phyloP scores from a whole-genome alignment of 2,888 invertebrate species.

The Noctua comes region DNA sequence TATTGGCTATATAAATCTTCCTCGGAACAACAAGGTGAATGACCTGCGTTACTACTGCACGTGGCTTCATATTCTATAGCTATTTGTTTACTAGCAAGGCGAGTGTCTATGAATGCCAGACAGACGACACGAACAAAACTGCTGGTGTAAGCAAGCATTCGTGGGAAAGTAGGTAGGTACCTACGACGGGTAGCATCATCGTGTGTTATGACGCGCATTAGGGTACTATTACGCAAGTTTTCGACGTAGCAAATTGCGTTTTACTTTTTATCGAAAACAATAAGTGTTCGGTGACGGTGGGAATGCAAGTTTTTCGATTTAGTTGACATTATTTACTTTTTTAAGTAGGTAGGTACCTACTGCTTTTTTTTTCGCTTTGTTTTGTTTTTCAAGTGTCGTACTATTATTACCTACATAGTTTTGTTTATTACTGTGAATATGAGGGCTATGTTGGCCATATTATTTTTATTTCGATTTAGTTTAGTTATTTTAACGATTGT shows the following conservation, averaged over 20 bases:
- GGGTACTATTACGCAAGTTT: constrained; percentile 1
- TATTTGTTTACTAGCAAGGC: constrained; percentile 44
- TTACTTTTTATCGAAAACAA: background rate
- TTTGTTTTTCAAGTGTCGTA: too few relatives aligned
- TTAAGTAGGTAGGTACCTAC: too few relatives aligned
- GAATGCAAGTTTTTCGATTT: background rate
- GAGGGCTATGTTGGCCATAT: too few relatives aligned
- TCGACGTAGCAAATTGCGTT: background rate
- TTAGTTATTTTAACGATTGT: too few relatives aligned
- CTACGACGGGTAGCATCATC: background rate
- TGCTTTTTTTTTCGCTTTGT: too few relatives aligned
- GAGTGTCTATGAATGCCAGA: constrained; percentile 12
- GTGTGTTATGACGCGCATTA: constrained; percentile 11
- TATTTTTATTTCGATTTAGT: too few relatives aligned
- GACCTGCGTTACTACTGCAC: constrained; percentile 12
- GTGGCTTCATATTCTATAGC: background rate
- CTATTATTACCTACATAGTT: too few relatives aligned
- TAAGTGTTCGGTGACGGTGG: background rate
- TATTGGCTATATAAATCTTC: constrained; percentile 19
- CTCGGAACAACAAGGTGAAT: constrained; percentile 34
- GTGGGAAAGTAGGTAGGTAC: constrained; percentile 46
- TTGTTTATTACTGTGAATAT: too few relatives aligned
- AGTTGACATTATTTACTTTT: too few relatives aligned
- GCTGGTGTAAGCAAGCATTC: constrained; percentile 26
- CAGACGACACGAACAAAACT: constrained; percentile 21